Base-by-base conservation (phyloP, 2,888 invertebrate genomes). In the Alentia gelatinosa region DNA sequence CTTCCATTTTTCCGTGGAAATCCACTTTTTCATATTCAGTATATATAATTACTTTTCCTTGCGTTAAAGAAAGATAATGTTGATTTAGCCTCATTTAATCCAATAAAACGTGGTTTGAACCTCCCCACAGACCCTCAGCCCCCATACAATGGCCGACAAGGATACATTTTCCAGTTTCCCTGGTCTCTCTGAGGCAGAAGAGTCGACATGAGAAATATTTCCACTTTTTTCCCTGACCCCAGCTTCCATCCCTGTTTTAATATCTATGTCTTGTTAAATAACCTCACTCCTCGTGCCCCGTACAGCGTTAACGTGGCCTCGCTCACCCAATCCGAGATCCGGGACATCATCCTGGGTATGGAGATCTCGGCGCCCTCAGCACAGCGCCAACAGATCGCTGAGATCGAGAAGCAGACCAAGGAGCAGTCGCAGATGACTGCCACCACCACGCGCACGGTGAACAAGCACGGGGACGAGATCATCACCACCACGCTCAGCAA, bases 401-500 rank as follows among this genome's bases (percentile, higher is more conserved):
- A 99, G 96, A 99, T 99, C 93, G 99, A 99, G 96, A 99, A 99
- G 96, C 99, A 99, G 97, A 99, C 99, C 84, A 99, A 99, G 96
- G 99, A 99, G 96, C 99, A 99, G 96, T 96, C 96, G 30, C 99
- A 99, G 96, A 97, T 99, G 75, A 99, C 99, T 0, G 99, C 99
- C 0, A 99, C 99, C 0, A 99, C 99, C 0, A 99, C 99, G 0
- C 97, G 99, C 92, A 99, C 99, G 0, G 99, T 99, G 89, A 99
- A 99, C 97, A 99, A 99, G 96, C 99, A 99, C 95, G 99, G 99
- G 26, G 99, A 99, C 95, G 99, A 99, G 97, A 99, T 99, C 94
- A 99, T 99, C 94, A 99, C 99, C 0, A 98, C 99, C 0, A 99
- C 99, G 0, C 99, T 99, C 0, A 99, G 99, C 94, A 99, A 99